Evolutionary conservation across 2,797 vertebrate species (phyloP).

Genomic region (Phyllotis vaccarum): DNA sequence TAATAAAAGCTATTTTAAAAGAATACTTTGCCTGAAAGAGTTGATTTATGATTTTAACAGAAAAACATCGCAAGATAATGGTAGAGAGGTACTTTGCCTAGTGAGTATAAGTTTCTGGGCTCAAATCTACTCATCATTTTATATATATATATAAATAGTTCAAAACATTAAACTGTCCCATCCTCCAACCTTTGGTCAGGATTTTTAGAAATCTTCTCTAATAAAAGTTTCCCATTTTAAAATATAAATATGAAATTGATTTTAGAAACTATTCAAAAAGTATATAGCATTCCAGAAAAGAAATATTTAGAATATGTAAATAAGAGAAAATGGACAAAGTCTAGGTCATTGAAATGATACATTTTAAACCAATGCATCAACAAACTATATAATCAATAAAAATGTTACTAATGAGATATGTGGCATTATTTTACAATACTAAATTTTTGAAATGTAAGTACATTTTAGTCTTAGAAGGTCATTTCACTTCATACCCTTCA

Average conservation of each 20-base stretch:
- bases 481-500: neutral
- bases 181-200: neutral
- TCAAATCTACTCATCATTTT: too few relatives aligned
- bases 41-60: neutral
- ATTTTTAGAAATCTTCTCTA: neutral
- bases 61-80: neutral
- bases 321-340: neutral
- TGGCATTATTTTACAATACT: neutral
- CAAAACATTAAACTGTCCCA: neutral
- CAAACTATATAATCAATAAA: neutral
- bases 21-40: neutral
- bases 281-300: neutral
- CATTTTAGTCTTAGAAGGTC: neutral
- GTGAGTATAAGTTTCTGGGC: too few relatives aligned
- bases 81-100: too few relatives aligned
- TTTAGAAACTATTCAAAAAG: neutral
- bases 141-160: neutral
- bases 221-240: slow-evolving; percentile 10
- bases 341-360: neutral
- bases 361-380: neutral
- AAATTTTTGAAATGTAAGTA: neutral
- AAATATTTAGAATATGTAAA: neutral
- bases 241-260: neutral
- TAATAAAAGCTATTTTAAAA: neutral
- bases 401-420: neutral